Evolutionary conservation across 2,113 vertebrate genomes (phyloP).

Genomic region (Lethenteron camtschaticum): DNA sequence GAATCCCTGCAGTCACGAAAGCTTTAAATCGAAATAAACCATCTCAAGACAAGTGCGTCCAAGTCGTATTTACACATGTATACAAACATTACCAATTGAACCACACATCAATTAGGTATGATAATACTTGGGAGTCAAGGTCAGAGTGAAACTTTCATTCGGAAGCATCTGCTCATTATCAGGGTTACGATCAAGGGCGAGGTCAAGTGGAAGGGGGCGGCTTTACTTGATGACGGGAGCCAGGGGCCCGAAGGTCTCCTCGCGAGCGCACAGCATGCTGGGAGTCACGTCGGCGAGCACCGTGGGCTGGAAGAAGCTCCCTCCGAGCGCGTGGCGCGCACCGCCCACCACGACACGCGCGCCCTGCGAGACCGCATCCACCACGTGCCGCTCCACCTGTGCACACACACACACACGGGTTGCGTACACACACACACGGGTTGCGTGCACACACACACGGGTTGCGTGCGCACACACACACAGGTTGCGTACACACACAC

Average conservation of each 20-base stretch:
- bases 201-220: background rate
- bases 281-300: conserved; percentile 45
- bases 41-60: too few relatives aligned
- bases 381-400: conserved; percentile 57
- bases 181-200: background rate
- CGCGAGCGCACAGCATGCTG: conserved; percentile 55
- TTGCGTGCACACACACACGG: too few relatives aligned
- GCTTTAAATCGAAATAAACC: too few relatives aligned
- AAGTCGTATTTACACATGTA: too few relatives aligned
- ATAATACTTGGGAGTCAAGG: background rate
- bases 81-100: too few relatives aligned
- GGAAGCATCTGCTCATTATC: background rate
- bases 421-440: too few relatives aligned
- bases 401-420: too few relatives aligned
- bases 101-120: background rate
- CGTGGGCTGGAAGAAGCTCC: conserved; percentile 75
- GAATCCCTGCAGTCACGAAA: too few relatives aligned
- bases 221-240: conserved; percentile 62
- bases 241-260: conserved; percentile 82
- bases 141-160: background rate
- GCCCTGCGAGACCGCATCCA: conserved; percentile 50
- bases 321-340: conserved; percentile 35
- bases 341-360: conserved; percentile 52
- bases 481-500: too few relatives aligned
- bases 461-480: too few relatives aligned